Conservation (phyloP, 2,888 invertebrate species). For the Eristalinus sepulchralis region DNA sequence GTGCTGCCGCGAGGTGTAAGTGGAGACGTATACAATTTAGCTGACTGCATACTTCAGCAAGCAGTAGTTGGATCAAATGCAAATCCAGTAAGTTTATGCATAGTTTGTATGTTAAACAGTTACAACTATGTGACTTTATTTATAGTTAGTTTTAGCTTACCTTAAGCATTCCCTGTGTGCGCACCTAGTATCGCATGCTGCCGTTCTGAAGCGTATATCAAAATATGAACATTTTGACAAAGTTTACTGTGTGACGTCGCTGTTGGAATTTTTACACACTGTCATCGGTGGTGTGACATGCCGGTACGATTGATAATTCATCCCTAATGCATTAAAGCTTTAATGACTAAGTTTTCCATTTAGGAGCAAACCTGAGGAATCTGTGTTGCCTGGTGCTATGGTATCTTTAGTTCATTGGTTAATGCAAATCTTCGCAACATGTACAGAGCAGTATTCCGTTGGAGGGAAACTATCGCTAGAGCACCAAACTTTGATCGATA, state of each 20-base stretch:
- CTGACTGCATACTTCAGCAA: slow-evolving; percentile 96
- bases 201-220: slow-evolving; percentile 92
- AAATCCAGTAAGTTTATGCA: slow-evolving; percentile 82
- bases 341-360: slow-evolving; percentile 72
- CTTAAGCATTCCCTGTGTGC: slow-evolving; percentile 95
- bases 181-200: slow-evolving; percentile 94
- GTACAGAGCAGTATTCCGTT: slow-evolving; percentile 76
- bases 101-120: neutral
- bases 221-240: slow-evolving; percentile 94
- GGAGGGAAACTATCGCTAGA: slow-evolving; percentile 76
- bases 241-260: slow-evolving; percentile 92
- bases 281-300: slow-evolving; percentile 84
- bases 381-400: slow-evolving; percentile 91
- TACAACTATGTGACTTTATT: neutral
- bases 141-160: slow-evolving; percentile 92
- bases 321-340: neutral
- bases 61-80: slow-evolving; percentile 96
- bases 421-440: slow-evolving; percentile 85
- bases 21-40: slow-evolving; percentile 95
- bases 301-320: slow-evolving; percentile 74
- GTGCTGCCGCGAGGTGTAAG: slow-evolving; percentile 93
- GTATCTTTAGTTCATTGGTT: slow-evolving; percentile 91
- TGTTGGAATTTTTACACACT: slow-evolving; percentile 92
- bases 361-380: slow-evolving; percentile 93
- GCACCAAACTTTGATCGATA: slow-evolving; percentile 85